Base-by-base conservation (phyloP, 2,797 vertebrate species). In the Malacoraja senta region DNA sequence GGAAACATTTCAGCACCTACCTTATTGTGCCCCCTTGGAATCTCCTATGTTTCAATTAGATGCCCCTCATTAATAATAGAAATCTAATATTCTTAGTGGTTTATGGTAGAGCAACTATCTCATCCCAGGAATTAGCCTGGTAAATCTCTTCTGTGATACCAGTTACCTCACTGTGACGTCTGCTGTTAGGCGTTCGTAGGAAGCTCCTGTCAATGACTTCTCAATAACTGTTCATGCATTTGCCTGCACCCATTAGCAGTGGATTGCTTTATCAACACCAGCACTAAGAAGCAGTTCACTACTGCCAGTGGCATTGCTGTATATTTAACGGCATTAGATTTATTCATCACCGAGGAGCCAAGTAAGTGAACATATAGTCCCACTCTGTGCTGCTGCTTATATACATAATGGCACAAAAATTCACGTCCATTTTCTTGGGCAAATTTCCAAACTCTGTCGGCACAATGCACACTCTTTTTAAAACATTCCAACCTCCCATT, bases 341-440 rank as follows among this genome's bases (percentile, higher is more conserved):
- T 88, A 88, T 68, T 35, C 84, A 88, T 65, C 63, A 88, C 26
- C 32, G n/a, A 68, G 84, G 29, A 88, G 84, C 61, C 61, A 35
- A 88, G 84, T 9, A 35, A 88, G 84, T 21, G n/a, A 88, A 68
- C 61, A 88, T 32, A 88, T 21, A 88, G 68, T 21, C 63, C 24
- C 2, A 68, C 84, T 88, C 61, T 68, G 84, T 88, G 65, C 21
- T 9, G 26, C 84, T 88, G 84, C 61, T 68, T 88, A 35, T 88
- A 68, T 35, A 65, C 84, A 88, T 88, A 65, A 68, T 88, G 84
- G 84, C 63, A 35, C 84, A 88, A 88, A 35, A 88, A 68, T 88
- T 35, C 84, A 88, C 65, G n/a, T 35, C 68, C n/a, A 32, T 88
- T 68, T 88, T 65, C 68, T 88, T 88, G 84, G 84, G 63, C 63